Evolutionary conservation across 2,888 invertebrate genomes (phyloP).

Genomic region (Amphipyra berbera): DNA sequence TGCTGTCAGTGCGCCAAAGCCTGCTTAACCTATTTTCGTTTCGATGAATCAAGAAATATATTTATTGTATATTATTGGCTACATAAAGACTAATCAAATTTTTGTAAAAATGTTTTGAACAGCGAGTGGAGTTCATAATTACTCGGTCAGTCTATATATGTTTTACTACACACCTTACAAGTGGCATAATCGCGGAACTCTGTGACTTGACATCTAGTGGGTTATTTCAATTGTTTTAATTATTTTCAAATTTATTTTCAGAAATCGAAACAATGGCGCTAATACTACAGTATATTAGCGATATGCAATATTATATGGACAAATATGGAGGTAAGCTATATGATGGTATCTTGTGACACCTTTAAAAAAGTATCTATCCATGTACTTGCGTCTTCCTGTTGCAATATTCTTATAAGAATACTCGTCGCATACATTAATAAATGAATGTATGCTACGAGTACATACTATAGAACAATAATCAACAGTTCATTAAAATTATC

Average conservation of each 20-base stretch:
- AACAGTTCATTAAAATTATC: not conserved
- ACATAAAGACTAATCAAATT: slow-evolving; percentile 23
- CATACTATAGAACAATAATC: not conserved
- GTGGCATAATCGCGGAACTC: slow-evolving; percentile 29
- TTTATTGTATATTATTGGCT: slow-evolving; percentile 27
- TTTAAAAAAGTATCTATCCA: not conserved
- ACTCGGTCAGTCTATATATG: slow-evolving; percentile 34
- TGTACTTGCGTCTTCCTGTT: slow-evolving; percentile 11
- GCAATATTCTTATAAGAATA: not conserved
- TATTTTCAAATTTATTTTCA: slow-evolving; percentile 76
- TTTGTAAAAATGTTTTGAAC: slow-evolving; percentile 39
- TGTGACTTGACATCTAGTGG: slow-evolving; percentile 49
- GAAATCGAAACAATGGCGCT: slow-evolving; percentile 92
- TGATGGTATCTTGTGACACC: slow-evolving; percentile 15
- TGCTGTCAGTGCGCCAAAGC: slow-evolving; percentile 57
- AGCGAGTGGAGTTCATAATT: slow-evolving; percentile 21
- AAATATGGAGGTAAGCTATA: slow-evolving; percentile 94
- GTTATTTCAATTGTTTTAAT: slow-evolving; percentile 62
- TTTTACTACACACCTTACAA: slow-evolving; percentile 1
- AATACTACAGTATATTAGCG: slow-evolving; percentile 94
- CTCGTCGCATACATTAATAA: no score
- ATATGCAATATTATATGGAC: slow-evolving; percentile 94
- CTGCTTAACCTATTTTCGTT: slow-evolving; percentile 63
- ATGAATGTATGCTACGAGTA: not conserved
- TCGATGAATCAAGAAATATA: slow-evolving; percentile 40